Percentiles rank a stretch among this genome's conserved stretches.
phyloP scores from a whole-genome alignment of 2,888 invertebrate genomes.

The Xestoiulus laeticollis region DNA sequence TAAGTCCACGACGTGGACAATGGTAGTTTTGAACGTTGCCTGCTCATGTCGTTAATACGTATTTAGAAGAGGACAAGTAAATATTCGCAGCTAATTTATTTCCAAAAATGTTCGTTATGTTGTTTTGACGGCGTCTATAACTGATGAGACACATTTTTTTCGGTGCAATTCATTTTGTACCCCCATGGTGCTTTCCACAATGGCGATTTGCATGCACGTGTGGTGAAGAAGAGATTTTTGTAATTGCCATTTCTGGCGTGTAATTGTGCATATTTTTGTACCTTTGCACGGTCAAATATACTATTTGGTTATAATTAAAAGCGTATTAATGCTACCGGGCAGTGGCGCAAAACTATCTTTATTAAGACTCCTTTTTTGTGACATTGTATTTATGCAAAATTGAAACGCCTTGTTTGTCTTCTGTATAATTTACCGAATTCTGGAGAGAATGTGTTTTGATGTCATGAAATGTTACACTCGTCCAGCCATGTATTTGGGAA shows the following conservation, averaged over 20 bases:
- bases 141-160: neutral
- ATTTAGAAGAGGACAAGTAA: conserved; percentile 5
- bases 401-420: no score
- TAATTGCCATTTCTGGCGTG: neutral
- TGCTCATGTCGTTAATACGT: conserved; percentile 9
- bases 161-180: neutral
- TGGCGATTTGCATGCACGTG: conserved; percentile 5
- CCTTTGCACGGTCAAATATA: neutral
- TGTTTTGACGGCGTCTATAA: neutral
- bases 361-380: no score
- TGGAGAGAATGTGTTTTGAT: no score
- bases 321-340: neutral
- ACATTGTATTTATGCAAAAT: no score
- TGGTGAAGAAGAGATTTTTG: neutral
- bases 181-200: neutral
- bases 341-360: neutral
- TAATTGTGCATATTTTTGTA: neutral
- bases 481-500: no score
- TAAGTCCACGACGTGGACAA: neutral
- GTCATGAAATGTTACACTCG: no score
- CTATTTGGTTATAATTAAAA: neutral
- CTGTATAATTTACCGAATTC: no score
- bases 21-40: neutral
- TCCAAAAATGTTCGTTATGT: neutral
- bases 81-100: conserved; percentile 7